Evolutionary conservation across 2,113 vertebrate genomes (phyloP), one percentile per base, ranked within the genome.

Genomic region (Arizona elegans): DNA sequence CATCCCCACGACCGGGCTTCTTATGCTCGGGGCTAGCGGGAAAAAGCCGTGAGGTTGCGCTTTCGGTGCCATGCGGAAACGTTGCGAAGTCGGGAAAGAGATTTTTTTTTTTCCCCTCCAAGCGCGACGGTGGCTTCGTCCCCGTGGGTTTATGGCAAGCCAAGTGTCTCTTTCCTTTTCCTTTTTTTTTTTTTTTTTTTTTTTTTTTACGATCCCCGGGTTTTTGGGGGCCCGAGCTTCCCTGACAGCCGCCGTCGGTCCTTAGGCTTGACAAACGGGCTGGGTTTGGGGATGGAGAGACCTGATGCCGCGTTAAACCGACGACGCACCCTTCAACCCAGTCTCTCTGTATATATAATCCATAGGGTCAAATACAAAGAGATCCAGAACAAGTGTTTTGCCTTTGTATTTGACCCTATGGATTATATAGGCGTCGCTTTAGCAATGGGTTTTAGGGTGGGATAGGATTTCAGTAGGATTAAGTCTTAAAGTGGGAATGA

Each of bases 101-200:
- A 21, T n/a, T 56, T 15, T 58, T 8, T 8, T 23, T 8, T 23
- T 58, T 0, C 15, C 13, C 7, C 87, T n/a, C 89, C 23, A 53
- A 87, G 47, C 47, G 43, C 47, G 38, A 50, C 5, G 86, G 86
- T 15, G 70, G 70, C n/a, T 75, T 19, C 23, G n/a, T 75, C 70
- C n/a, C n/a, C 15, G n/a, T 38, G 6, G 70, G n/a, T 33, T 75
- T 75, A 17, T 75, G 6, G 15, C 29, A 9, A 70, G 62, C 29
- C 29, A 70, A n/a, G n/a, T 2, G 29, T 29, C 15, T 70, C 29
- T n/a, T 70, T 6, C 29, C 5, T 5, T 5, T 10, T 11, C 0
- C 29, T n/a, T 70, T 6, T 12, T 1, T 1, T 5, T 10, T 11
- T 0, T 1, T 0, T 2, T 2, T 3, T 0, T 3, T 3, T 54